Percentiles rank a stretch among this genome's conserved stretches.
phyloP scores from a whole-genome alignment of 2,888 invertebrate genomes.

The Lamellibrachia columna region DNA sequence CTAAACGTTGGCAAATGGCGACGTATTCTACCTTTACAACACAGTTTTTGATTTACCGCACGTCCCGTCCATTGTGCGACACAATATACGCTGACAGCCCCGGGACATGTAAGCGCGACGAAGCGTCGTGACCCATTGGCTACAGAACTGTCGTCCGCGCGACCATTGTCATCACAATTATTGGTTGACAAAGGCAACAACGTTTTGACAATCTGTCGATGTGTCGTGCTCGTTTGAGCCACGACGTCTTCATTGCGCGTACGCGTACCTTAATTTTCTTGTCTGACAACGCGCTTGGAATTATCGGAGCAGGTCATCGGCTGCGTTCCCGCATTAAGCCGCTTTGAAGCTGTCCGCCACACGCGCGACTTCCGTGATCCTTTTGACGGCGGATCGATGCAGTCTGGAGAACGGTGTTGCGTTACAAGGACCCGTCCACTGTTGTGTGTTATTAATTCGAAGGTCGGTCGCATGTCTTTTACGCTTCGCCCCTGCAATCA shows the following conservation, averaged over 20 bases:
- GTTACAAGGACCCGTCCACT: background rate
- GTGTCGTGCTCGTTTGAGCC: too few species aligned
- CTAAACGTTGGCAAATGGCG: background rate
- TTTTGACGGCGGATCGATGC: background rate
- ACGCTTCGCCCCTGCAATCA: background rate
- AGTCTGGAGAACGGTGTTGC: background rate
- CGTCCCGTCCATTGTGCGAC: background rate
- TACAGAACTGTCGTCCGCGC: background rate
- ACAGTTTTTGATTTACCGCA: background rate
- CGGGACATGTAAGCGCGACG: background rate
- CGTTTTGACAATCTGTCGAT: background rate
- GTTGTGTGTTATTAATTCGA: background rate
- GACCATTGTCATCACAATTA: conserved; percentile 16
- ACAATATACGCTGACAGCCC: background rate
- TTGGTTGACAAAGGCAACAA: background rate
- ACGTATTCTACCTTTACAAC: background rate
- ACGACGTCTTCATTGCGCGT: background rate
- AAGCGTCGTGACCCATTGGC: background rate
- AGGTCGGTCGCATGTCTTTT: conserved; percentile 3
- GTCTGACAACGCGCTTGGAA: background rate
- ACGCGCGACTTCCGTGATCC: conserved; percentile 1
- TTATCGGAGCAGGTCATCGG: background rate
- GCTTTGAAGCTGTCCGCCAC: background rate
- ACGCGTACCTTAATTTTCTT: background rate
- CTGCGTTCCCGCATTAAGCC: background rate